phyloP scores from a whole-genome alignment of 2,888 invertebrate genomes.

The Teinopalpus imperialis region DNA sequence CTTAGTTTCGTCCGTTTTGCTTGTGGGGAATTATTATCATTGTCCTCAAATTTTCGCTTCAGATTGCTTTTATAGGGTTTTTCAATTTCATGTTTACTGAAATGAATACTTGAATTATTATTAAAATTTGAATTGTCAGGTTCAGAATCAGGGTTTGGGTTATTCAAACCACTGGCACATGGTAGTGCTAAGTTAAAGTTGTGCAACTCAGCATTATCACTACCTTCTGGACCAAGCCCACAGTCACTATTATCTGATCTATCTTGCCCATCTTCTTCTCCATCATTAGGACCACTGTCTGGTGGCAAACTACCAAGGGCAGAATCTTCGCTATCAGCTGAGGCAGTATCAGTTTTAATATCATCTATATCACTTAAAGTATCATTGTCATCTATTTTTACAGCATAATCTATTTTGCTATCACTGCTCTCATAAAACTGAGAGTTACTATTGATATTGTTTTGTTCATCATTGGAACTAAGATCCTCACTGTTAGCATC shows the following conservation, averaged over 20 bases:
- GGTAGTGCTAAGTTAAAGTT: constrained; percentile 60
- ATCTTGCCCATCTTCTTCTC: constrained; percentile 83
- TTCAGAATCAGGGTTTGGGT: constrained; percentile 19
- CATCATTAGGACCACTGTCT: constrained; percentile 63
- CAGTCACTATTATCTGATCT: constrained; percentile 93
- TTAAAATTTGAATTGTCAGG: constrained; percentile 31
- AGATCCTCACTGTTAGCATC: constrained; percentile 68
- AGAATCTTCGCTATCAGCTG: constrained; percentile 83
- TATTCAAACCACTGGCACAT: constrained; percentile 48
- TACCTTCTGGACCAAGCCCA: constrained; percentile 89
- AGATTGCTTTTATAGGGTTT: constrained; percentile 82
- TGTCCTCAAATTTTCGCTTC: constrained; percentile 82
- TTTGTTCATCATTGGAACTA: constrained; percentile 69
- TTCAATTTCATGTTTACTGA: constrained; percentile 36
- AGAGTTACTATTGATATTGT: constrained; percentile 64
- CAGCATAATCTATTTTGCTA: constrained; percentile 73
- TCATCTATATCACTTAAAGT: constrained; percentile 78
- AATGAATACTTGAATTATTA: constrained; percentile 31
- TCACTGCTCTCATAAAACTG: constrained; percentile 79
- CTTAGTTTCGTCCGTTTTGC: constrained; percentile 87
- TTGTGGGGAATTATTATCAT: constrained; percentile 67
- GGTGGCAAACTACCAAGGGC: constrained; percentile 83
- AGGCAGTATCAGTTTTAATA: constrained; percentile 76
- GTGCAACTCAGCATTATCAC: constrained; percentile 78
- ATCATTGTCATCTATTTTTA: constrained; percentile 76